Base-by-base conservation (phyloP, 1,140 invertebrate species). In the Oncopodura yosiiana region DNA sequence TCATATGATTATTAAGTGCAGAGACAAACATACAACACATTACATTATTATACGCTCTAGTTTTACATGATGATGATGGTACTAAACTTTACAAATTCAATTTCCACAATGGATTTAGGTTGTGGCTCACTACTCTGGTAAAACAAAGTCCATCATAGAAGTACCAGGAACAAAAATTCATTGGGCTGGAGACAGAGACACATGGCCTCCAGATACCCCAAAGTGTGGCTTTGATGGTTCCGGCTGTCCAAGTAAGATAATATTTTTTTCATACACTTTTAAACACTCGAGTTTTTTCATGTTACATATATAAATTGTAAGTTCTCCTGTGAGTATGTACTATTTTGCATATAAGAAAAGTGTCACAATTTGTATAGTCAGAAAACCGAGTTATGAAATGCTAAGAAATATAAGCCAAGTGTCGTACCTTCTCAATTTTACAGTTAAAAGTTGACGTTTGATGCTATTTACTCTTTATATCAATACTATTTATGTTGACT, bases 161-260 rank as follows among this genome's bases (percentile, higher is more conserved):
- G 77, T 86, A 1, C 68, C 73, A 5, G 79, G 77, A 8, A 80
- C 80, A 49, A 74, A 74, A 12, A 94, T 94, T 36, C 81, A 92
- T 67, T 94, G 92, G 91, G 81, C 90, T 3, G 88, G 90, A 11
- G 81, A 81, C 0, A 72, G 81, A 18, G 74, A 73, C 1, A 72
- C 72, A 2, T 81, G 85, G 2, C 90, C 90, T 0, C 78, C 80
- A 0, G 90, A 94, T 72, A 86, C 81, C 1, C 92, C 91, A 0
- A 74, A 73, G 32, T 98, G 94, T 71, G 94, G 94, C 34, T 97
- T 89, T 69, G 92, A 97, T 69, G 81, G 83, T 23, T 84, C 86
- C 0, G 78, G 91, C 42, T 98, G 93, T 69, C 74, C 76, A 3
- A 71, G 77, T 34, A 69, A 75, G 60, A 49, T 23, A 34, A 30